Evolutionary conservation across 2,888 invertebrate species (phyloP).

Genomic region (Diploptera punctata): DNA sequence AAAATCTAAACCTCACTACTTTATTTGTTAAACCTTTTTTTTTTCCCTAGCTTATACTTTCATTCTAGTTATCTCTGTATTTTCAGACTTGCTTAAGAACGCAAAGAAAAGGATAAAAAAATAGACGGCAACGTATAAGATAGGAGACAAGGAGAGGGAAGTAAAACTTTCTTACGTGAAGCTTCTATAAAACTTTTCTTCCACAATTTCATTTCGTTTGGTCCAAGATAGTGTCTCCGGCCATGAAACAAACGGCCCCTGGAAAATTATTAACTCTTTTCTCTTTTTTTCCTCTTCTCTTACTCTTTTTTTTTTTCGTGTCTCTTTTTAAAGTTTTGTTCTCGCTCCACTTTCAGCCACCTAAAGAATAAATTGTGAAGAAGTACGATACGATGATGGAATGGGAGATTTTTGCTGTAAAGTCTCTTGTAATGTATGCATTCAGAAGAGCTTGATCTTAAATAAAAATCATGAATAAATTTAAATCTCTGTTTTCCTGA

Average conservation of each 20-base stretch:
- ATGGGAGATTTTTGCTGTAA: no score
- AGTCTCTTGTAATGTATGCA: no score
- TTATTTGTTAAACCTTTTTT: not conserved
- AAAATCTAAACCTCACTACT: not conserved
- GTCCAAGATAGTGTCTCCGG: conserved; percentile 30
- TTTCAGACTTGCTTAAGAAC: conserved; percentile 14
- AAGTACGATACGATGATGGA: no score
- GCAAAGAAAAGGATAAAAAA: not conserved
- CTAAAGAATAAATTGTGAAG: no score
- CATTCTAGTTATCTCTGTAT: conserved; percentile 11
- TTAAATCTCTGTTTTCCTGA: no score
- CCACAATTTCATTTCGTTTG: conserved; percentile 38
- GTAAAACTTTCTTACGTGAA: conserved; percentile 1
- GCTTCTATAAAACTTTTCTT: conserved; percentile 17
- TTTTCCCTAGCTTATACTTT: not conserved
- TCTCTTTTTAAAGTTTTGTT: no score
- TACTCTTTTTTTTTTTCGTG: no score
- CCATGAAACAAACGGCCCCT: conserved; percentile 33
- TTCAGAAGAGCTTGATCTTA: no score
- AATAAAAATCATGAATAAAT: no score
- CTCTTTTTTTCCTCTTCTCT: not conserved
- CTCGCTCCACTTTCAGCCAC: no score
- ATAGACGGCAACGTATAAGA: not conserved
- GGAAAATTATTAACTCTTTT: conserved; percentile 28
- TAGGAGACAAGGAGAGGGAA: not conserved